A percentile compares a stretch with the other conserved stretches of the same genome.
These are phyloP conservation scores for Clitarchus hookeri DNA, from an alignment of 2,888 invertebrate genomes.

Conservation along the genomic window DNA sequence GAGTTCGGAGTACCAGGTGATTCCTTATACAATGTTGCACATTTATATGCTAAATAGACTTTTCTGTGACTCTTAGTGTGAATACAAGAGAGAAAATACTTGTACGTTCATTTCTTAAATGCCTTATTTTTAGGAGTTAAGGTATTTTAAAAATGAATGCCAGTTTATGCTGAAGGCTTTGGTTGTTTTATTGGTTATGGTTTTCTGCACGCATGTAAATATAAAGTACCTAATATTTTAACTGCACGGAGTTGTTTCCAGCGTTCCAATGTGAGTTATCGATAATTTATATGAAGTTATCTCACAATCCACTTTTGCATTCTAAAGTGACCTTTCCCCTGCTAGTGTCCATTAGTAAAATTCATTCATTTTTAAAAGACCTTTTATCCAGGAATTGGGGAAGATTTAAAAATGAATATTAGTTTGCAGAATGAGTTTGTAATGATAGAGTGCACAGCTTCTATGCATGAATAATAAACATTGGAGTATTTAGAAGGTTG, in stretches of 20 bases:
- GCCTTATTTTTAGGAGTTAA: not conserved
- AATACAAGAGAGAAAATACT: not conserved
- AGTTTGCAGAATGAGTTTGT: not conserved
- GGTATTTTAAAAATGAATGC: not conserved
- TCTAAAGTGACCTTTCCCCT: not conserved
- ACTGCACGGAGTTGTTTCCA: not conserved
- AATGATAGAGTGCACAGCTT: not conserved
- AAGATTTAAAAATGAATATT: not conserved
- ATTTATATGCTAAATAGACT: not conserved
- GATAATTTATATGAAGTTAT: not conserved
- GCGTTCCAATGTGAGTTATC: not conserved
- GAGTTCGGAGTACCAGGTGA: not conserved
- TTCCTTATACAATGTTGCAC: not conserved
- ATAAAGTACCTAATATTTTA: not conserved
- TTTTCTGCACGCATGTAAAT: not conserved
- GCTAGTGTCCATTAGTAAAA: not conserved
- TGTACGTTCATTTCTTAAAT: not conserved
- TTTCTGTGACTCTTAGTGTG: not conserved
- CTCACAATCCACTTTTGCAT: not conserved
- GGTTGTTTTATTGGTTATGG: not conserved
- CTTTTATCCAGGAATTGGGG: not conserved
- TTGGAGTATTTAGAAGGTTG: not conserved
- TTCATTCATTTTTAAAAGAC: not conserved
- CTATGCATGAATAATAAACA: too few species aligned
- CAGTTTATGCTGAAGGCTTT: too few species aligned